Percentiles rank a stretch among this genome's conserved stretches.
Evolutionary conservation across 2,888 invertebrate species (phyloP).

Genomic region (Aspidiotus destructor): DNA sequence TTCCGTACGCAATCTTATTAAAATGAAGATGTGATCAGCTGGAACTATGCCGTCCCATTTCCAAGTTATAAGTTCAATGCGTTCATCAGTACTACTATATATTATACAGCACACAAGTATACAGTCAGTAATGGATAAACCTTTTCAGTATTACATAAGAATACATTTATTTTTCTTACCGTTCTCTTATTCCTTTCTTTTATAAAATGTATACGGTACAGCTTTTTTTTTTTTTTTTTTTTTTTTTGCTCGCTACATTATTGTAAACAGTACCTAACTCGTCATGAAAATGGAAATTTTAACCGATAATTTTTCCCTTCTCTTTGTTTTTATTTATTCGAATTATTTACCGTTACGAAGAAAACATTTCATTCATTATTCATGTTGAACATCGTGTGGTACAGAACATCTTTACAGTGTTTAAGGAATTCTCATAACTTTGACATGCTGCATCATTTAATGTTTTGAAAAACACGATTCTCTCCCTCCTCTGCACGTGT

Average conservation of each 20-base stretch:
- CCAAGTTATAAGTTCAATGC: no score
- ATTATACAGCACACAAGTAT: no score
- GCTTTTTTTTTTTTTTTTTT: background rate
- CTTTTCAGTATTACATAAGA: constrained; percentile 21
- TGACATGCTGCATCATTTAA: background rate
- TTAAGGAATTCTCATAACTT: constrained; percentile 29
- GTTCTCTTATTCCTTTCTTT: constrained; percentile 2
- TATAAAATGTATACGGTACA: background rate
- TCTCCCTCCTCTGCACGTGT: no score
- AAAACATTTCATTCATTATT: constrained; percentile 32
- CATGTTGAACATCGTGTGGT: constrained; percentile 31
- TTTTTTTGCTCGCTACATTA: constrained; percentile 6
- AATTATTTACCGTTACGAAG: constrained; percentile 27
- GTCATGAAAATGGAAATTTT: constrained; percentile 32
- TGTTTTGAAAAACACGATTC: no score
- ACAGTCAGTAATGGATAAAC: background rate
- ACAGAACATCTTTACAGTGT: constrained; percentile 24
- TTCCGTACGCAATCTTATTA: no score
- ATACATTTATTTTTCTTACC: constrained; percentile 5
- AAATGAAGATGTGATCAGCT: no score
- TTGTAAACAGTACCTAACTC: constrained; percentile 24
- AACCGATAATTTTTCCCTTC: constrained; percentile 19
- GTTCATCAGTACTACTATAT: no score
- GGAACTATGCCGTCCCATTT: no score
- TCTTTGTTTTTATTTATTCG: constrained; percentile 1